phyloP scores from a whole-genome alignment of 2,113 vertebrate species.

The Polypterus senegalus region DNA sequence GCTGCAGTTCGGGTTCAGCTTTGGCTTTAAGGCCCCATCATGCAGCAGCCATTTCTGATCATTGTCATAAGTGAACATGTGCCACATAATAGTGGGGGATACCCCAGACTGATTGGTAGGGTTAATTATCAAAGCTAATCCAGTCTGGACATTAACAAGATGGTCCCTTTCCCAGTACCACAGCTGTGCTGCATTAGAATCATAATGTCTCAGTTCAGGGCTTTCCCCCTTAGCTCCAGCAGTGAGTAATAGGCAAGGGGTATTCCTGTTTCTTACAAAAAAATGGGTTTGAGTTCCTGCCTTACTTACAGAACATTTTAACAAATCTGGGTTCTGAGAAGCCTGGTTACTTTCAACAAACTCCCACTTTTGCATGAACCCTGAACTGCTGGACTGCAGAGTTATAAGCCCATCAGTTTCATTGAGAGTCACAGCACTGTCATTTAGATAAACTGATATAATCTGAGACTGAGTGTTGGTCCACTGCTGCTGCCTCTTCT shows the following conservation, averaged over 20 bases:
- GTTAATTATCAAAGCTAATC: background rate
- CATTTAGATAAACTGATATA: background rate
- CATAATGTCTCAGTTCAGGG: background rate
- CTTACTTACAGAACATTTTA: background rate
- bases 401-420: background rate
- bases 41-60: background rate
- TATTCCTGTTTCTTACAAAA: background rate
- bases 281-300: background rate
- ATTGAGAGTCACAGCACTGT: background rate
- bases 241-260: background rate
- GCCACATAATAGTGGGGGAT: background rate
- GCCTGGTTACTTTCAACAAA: background rate
- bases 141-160: background rate
- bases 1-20: background rate
- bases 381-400: background rate
- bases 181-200: background rate
- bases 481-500: background rate
- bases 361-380: background rate
- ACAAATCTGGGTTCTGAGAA: background rate
- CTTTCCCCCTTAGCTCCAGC: background rate
- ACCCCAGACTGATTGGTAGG: background rate
- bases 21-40: background rate
- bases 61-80: background rate
- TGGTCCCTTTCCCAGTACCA: background rate
- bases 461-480: background rate